Evolutionary conservation across 2,113 vertebrate genomes (phyloP).

Genomic region (Ctenomys sociabilis): DNA sequence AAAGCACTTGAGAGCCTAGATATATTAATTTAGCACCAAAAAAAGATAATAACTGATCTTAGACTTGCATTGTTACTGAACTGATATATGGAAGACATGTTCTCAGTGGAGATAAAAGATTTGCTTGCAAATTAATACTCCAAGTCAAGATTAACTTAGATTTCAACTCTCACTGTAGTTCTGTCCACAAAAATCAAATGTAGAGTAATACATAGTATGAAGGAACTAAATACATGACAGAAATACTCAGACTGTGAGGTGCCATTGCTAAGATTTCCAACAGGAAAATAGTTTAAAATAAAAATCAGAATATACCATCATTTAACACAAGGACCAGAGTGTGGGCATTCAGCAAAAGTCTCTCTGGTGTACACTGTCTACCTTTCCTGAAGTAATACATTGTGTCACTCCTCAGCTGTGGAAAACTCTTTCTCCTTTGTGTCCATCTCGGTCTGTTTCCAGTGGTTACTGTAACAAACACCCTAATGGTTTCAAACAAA

Average conservation of each 20-base stretch:
- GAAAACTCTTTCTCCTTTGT: background rate
- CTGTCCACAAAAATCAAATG: background rate
- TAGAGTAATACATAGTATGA: background rate
- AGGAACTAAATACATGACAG: background rate
- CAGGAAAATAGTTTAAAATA: background rate
- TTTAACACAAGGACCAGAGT: background rate
- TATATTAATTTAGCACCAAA: background rate
- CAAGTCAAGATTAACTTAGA: background rate
- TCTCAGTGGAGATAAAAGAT: background rate
- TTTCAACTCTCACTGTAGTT: background rate
- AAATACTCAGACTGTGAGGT: background rate
- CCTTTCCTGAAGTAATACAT: background rate
- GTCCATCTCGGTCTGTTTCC: background rate
- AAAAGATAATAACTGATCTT: background rate
- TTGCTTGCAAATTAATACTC: background rate
- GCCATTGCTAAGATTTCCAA: background rate
- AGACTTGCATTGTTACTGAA: background rate
- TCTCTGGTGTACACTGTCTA: background rate
- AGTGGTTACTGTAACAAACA: background rate
- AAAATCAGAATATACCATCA: background rate
- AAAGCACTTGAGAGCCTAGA: background rate
- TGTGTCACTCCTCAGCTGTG: background rate
- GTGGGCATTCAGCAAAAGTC: background rate
- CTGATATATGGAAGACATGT: background rate
- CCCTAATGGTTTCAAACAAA: background rate